Evolutionary conservation across 1,140 invertebrate species (phyloP).

Genomic region (Drosophila carrolli): DNA sequence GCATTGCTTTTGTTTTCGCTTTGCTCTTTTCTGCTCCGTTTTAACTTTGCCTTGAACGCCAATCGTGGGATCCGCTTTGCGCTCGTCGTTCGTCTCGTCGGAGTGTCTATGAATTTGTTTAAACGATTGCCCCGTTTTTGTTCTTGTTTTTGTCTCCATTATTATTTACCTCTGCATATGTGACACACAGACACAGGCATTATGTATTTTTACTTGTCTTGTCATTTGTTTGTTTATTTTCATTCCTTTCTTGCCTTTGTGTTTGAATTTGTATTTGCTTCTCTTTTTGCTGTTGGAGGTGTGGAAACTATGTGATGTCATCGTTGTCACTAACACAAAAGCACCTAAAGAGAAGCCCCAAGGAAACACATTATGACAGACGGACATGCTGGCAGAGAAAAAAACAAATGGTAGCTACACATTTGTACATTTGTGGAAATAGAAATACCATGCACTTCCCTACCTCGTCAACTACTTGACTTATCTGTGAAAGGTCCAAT

Average conservation of each 20-base stretch:
- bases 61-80: conserved; percentile 24
- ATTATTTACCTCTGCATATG: conserved; percentile 22
- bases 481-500: conserved; percentile 1
- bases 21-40: conserved; percentile 17
- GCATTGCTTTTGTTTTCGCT: conserved; percentile 28
- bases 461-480: not conserved
- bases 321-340: conserved; percentile 61
- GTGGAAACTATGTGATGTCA: conserved; percentile 69
- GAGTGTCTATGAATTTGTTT: conserved; percentile 40
- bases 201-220: conserved; percentile 43
- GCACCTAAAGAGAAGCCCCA: conserved; percentile 22
- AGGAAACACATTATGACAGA: conserved; percentile 31
- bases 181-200: conserved; percentile 10
- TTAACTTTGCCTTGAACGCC: conserved; percentile 40
- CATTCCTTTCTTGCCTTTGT: conserved; percentile 61
- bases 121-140: conserved; percentile 34
- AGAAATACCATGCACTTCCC: conserved; percentile 11
- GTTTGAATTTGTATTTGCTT: conserved; percentile 32
- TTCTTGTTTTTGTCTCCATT: conserved; percentile 16
- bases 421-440: conserved; percentile 11
- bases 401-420: conserved; percentile 9
- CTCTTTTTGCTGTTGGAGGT: conserved; percentile 43
- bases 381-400: conserved; percentile 10
- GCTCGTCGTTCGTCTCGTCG: conserved; percentile 15
- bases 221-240: conserved; percentile 69